These are phyloP conservation scores for Drosophila algonquin DNA, from an alignment of 2,888 invertebrate species.

Conservation along the genomic window DNA sequence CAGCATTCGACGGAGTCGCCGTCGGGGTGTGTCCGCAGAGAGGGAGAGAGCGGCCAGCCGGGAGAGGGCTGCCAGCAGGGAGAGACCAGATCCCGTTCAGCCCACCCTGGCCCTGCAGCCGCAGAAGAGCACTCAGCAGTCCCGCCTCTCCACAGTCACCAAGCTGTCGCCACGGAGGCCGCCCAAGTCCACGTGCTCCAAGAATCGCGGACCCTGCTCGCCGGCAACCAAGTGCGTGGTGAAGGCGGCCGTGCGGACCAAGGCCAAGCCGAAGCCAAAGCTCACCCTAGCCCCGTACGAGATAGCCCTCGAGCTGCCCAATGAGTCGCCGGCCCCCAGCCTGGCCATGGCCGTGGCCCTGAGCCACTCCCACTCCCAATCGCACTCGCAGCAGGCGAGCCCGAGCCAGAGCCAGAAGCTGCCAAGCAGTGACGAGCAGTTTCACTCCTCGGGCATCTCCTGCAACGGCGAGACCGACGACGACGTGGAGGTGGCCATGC, in stretches of 20 bases:
- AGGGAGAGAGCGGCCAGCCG: conserved; percentile 34
- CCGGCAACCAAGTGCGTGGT: conserved; percentile 35
- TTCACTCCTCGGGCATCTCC: conserved; percentile 82
- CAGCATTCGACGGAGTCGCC: conserved; percentile 81
- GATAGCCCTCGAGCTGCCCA: conserved; percentile 67
- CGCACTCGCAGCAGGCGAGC: conserved; percentile 65
- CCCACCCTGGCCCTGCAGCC: conserved; percentile 45
- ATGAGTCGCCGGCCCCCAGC: conserved; percentile 42
- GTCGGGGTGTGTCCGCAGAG: conserved; percentile 52
- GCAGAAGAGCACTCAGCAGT: conserved; percentile 44
- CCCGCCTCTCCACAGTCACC: conserved; percentile 72
- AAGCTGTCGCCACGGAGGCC: conserved; percentile 70
- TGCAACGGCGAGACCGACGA: conserved; percentile 82
- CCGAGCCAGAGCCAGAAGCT: conserved; percentile 59
- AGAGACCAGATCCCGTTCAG: conserved; percentile 24
- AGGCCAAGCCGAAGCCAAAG: conserved; percentile 63
- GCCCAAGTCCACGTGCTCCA: conserved; percentile 67
- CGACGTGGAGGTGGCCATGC: conserved; percentile 78
- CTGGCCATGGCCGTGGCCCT: conserved; percentile 60
- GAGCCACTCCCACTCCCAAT: conserved; percentile 24
- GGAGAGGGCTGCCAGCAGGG: conserved; percentile 32
- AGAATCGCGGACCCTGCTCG: conserved; percentile 46
- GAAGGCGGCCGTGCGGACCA: conserved; percentile 60
- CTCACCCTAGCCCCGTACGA: conserved; percentile 70
- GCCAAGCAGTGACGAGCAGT: conserved; percentile 70